These are phyloP conservation scores for Arctia plantaginis DNA, from an alignment of 2,888 invertebrate genomes.

Conservation along the genomic window DNA sequence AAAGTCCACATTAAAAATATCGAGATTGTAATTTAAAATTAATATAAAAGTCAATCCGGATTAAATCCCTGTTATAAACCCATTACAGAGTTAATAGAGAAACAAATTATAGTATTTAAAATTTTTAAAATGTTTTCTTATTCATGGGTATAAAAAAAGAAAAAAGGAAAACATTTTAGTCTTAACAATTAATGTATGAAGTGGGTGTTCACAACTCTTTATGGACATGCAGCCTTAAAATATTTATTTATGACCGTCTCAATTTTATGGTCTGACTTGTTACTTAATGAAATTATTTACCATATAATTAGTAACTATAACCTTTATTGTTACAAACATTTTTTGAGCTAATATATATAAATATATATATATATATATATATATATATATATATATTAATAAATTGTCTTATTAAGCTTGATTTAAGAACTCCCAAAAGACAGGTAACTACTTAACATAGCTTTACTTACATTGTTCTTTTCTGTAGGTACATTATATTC, in stretches of 20 bases:
- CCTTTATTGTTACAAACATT: neutral
- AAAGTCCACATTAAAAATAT: neutral
- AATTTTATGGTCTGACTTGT: neutral
- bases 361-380: no score
- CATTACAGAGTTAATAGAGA: neutral
- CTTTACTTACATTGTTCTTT: neutral
- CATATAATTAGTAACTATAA: neutral
- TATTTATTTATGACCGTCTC: conserved; percentile 4
- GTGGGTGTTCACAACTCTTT: neutral
- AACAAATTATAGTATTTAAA: neutral
- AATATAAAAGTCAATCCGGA: neutral
- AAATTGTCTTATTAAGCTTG: neutral
- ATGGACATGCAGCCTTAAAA: neutral
- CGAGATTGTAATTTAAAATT: neutral
- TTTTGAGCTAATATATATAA: no score
- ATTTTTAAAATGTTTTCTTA: neutral
- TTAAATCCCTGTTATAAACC: neutral
- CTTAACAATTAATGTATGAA: neutral
- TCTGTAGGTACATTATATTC: neutral
- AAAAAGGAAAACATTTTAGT: neutral
- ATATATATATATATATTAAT: no score
- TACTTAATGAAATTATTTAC: neutral
- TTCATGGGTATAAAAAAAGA: neutral
- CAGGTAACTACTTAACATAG: neutral
- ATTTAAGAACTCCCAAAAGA: neutral